A percentile compares a stretch with the other conserved stretches of the same genome.
phyloP scores from a whole-genome alignment of 2,888 invertebrate genomes.

The Horisme vitalbata region DNA sequence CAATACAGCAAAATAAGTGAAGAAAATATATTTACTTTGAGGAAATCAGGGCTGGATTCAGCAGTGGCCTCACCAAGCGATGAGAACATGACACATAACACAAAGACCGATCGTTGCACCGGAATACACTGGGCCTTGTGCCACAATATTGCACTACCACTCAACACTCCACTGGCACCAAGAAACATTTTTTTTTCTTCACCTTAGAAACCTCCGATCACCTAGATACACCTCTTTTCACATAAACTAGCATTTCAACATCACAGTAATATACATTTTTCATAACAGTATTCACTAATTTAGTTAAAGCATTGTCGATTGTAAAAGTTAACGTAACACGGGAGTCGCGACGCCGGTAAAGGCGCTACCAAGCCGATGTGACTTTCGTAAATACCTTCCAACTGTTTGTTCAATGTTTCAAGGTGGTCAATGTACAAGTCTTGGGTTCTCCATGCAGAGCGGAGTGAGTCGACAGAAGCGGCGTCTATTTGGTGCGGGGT shows the following conservation, averaged over 20 bases:
- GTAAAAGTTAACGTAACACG: constrained; percentile 66
- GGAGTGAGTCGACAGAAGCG: constrained; percentile 85
- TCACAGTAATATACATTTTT: constrained; percentile 66
- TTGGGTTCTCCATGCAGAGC: constrained; percentile 88
- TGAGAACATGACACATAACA: constrained; percentile 50
- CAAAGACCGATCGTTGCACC: constrained; percentile 50
- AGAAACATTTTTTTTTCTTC: constrained; percentile 62
- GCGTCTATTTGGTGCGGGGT: constrained; percentile 85
- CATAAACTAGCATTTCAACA: constrained; percentile 62
- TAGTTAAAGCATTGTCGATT: constrained; percentile 83
- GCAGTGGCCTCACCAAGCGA: constrained; percentile 39
- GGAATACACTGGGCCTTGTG: constrained; percentile 47
- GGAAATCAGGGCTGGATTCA: constrained; percentile 45
- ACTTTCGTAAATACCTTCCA: constrained; percentile 89
- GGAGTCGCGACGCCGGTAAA: constrained; percentile 63
- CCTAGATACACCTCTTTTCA: constrained; percentile 77
- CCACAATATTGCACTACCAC: constrained; percentile 52
- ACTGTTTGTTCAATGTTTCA: constrained; percentile 88
- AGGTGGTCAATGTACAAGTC: constrained; percentile 89
- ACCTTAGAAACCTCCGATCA: constrained; percentile 61
- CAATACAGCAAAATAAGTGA: constrained; percentile 59
- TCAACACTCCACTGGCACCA: constrained; percentile 66
- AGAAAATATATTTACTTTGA: constrained; percentile 77
- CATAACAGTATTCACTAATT: constrained; percentile 75
- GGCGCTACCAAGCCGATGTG: constrained; percentile 76